Conservation (phyloP, 2,888 invertebrate species). For the Dolomedes plantarius region DNA sequence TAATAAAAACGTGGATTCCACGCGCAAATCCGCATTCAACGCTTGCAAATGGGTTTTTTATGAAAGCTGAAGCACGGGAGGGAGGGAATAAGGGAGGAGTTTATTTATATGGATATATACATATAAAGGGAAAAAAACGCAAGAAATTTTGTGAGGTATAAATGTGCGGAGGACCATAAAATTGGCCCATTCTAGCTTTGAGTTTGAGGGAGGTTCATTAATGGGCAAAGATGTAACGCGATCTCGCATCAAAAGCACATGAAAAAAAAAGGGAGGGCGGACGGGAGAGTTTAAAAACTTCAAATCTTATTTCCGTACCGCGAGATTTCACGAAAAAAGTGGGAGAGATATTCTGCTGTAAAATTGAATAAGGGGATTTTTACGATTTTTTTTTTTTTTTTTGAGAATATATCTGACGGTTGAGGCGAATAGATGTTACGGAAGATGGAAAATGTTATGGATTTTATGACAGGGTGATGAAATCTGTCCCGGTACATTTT, state of each 20-base stretch:
- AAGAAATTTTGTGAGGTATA: constrained; percentile 33
- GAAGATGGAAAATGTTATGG: neutral
- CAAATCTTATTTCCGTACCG: constrained; percentile 34
- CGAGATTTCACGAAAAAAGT: neutral
- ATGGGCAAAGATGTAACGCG: constrained; percentile 49
- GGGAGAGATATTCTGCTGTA: neutral
- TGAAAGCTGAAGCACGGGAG: constrained; percentile 14
- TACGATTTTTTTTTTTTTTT: neutral
- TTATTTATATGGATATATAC: neutral
- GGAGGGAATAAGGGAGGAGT: constrained; percentile 21
- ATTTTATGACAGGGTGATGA: neutral
- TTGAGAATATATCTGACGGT: neutral
- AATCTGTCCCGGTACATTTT: no score
- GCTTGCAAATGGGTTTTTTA: constrained; percentile 68
- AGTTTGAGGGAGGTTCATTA: constrained; percentile 44
- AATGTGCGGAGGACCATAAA: constrained; percentile 62
- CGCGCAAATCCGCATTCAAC: constrained; percentile 33
- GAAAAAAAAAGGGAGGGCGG: neutral
- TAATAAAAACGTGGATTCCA: constrained; percentile 61
- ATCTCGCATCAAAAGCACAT: constrained; percentile 43
- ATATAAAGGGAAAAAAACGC: neutral
- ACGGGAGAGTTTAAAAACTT: constrained; percentile 33
- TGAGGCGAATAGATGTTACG: neutral
- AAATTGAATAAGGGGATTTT: constrained; percentile 9
- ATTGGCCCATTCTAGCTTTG: constrained; percentile 33